Percentiles rank a stretch among this genome's conserved stretches.
phyloP scores from a whole-genome alignment of 2,797 vertebrate genomes.

The Coranthus polyacanthus region DNA sequence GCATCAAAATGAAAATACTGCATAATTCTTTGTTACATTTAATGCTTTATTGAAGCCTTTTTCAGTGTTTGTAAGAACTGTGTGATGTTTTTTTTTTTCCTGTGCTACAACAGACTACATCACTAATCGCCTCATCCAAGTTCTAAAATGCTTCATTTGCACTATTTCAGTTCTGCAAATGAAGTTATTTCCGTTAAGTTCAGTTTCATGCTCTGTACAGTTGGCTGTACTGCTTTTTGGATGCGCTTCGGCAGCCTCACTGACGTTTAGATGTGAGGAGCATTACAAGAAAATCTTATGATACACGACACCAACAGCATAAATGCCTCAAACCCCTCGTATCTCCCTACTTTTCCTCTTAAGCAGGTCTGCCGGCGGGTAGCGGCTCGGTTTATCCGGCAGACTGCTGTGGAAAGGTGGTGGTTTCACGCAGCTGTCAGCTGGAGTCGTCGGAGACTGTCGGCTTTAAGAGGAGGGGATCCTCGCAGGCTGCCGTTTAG shows the following conservation, averaged over 20 bases:
- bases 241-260: neutral
- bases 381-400: slow-evolving; percentile 44
- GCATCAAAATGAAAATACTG: no score
- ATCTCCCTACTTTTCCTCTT: slow-evolving; percentile 19
- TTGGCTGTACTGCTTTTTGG: slow-evolving; percentile 13
- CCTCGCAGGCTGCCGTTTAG: slow-evolving; percentile 39
- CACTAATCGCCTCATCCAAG: no score
- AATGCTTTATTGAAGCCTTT: no score
- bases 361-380: slow-evolving; percentile 37
- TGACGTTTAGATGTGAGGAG: slow-evolving; percentile 2
- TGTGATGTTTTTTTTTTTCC: no score
- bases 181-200: no score
- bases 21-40: no score
- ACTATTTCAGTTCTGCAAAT: no score
- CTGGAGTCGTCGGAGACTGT: slow-evolving; percentile 62
- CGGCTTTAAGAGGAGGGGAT: slow-evolving; percentile 60
- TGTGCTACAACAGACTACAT: no score
- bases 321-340: slow-evolving; percentile 22
- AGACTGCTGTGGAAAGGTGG: slow-evolving; percentile 67
- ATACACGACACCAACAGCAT: slow-evolving; percentile 31
- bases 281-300: neutral
- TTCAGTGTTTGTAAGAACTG: no score
- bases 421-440: slow-evolving; percentile 76
- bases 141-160: neutral
- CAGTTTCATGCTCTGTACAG: neutral